Base-by-base conservation (phyloP, 2,797 vertebrate genomes). In the Helostoma temminkii region DNA sequence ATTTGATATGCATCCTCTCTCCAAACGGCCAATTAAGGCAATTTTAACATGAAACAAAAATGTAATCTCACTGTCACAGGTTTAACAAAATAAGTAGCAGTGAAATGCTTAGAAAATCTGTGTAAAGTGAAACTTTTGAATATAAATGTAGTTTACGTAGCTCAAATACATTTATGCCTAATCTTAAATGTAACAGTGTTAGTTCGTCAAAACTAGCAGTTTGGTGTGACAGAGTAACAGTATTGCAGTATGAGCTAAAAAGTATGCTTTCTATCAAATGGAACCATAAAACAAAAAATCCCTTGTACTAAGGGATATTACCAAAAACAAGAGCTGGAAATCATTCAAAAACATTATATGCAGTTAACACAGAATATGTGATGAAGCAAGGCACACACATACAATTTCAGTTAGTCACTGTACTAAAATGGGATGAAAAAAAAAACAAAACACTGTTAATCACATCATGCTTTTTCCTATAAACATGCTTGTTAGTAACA, bases 401-500 rank as follows among this genome's bases (percentile, higher is more conserved):
- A 88, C 63, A 89, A 59, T 64, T 65, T 60, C 41, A 72, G 74
- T 86, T 85, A 88, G 82, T 90, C 43, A 71, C 46, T 57, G 68
- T 60, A 28, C 61, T 45, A 71, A 53, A 7, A 72, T 60, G 14
- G 32, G 53, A 76, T 64, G 61, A 39, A 71, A 84, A 78, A n/a
- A n/a, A n/a, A n/a, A n/a, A n/a, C n/a, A n/a, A n/a, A 65, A 4
- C 65, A 80, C 16, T 68, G 64, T 78, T 37, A 67, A 71, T 66
- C 36, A 74, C 24, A n/a, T 80, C 88, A 89, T 91, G 88, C 90
- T 66, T 82, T 74, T 45, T 77, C 69, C 53, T 5, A 42, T 39
- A 58, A 81, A 80, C 90, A 89, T 91, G 89, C 90, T 82, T 83
- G 88, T 93, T 92, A 93, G 91, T 91, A 76, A 81, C 75, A 81